Conservation (phyloP, 2,888 invertebrate species). For the Octodonta nipae region DNA sequence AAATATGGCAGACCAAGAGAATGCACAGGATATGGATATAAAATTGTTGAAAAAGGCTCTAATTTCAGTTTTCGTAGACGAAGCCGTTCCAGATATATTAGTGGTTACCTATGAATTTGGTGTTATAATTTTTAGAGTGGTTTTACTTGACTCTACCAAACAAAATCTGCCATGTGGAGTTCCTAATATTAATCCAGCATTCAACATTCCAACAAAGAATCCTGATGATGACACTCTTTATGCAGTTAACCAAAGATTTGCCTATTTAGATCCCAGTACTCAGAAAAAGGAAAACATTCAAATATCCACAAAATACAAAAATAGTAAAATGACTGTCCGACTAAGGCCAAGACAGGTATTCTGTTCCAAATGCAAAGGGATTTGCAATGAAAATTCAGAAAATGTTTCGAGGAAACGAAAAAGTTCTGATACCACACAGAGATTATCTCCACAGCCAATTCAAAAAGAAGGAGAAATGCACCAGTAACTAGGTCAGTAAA, state of each 20-base stretch:
- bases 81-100: constrained; percentile 64
- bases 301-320: constrained; percentile 40
- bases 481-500: constrained; percentile 33
- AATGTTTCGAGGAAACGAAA: constrained; percentile 59
- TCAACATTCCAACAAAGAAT: constrained; percentile 35
- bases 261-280: constrained; percentile 52
- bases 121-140: constrained; percentile 66
- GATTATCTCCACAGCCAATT: constrained; percentile 17
- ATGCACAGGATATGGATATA: constrained; percentile 54
- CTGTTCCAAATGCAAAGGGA: constrained; percentile 74
- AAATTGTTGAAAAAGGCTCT: constrained; percentile 48
- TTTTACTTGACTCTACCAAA: constrained; percentile 67
- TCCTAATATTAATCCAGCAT: constrained; percentile 51
- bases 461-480: constrained; percentile 30
- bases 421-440: constrained; percentile 29
- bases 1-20: constrained; percentile 58
- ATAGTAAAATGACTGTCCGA: constrained; percentile 66
- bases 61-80: constrained; percentile 69
- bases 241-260: constrained; percentile 64
- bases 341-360: constrained; percentile 67
- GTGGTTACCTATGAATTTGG: constrained; percentile 66
- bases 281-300: constrained; percentile 31
- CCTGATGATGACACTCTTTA: constrained; percentile 52
- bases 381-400: constrained; percentile 71
- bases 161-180: constrained; percentile 61